Evolutionary conservation across 2,797 vertebrate species (phyloP).

Genomic region (Dendrocincla fuliginosa): DNA sequence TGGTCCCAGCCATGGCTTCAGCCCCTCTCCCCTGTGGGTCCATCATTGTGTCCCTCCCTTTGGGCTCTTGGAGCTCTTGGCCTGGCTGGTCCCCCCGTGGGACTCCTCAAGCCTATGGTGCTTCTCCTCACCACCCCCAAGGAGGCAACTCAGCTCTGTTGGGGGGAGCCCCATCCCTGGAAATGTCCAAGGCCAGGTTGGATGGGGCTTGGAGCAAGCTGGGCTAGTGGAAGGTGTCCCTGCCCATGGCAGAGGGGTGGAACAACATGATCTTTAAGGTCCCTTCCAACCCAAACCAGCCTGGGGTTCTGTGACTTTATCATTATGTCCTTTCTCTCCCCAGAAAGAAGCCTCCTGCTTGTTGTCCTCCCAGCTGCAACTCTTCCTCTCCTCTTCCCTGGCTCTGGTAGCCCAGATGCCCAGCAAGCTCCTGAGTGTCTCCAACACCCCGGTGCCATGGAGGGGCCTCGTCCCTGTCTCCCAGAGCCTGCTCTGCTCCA

Average conservation of each 20-base stretch:
- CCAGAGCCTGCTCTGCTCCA: neutral
- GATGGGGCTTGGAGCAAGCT: accelerated
- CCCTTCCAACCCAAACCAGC: neutral
- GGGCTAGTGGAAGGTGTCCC: neutral
- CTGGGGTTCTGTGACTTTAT: neutral
- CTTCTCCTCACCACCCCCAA: neutral
- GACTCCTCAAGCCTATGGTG: neutral
- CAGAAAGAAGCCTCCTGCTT: neutral
- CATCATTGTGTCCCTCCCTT: neutral
- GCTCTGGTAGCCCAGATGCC: neutral
- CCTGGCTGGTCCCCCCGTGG: neutral
- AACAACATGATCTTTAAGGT: neutral
- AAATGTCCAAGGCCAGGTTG: neutral
- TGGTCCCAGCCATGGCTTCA: neutral
- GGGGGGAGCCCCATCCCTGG: neutral
- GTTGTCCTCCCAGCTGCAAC: neutral
- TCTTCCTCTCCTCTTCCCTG: neutral
- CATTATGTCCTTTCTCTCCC: neutral
- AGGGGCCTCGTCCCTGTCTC: neutral
- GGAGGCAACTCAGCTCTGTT: neutral
- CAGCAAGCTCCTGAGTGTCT: neutral
- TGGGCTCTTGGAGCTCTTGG: neutral
- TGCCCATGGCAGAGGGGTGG: neutral
- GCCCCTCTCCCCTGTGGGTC: neutral
- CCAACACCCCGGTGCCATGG: accelerated